Base-by-base conservation (phyloP, 2,888 invertebrate genomes). In the Rhimphoctona megacephalus region DNA sequence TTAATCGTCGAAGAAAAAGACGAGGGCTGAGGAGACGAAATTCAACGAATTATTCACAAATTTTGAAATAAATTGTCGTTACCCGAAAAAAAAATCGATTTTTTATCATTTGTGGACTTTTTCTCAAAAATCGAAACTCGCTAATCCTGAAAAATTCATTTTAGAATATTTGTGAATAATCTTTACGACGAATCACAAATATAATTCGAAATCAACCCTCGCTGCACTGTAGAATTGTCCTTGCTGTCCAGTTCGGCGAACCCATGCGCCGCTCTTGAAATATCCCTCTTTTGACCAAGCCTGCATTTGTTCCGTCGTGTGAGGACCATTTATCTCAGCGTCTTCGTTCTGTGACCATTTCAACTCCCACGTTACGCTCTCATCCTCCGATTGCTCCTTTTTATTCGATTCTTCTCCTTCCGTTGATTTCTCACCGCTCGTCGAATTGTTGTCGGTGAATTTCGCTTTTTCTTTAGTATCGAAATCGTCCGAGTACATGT, bases 401-500 rank as follows among this genome's bases (percentile, higher is more conserved):
- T 49, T 90, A 64, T 39, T 39, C 7, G 92, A 91, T 9, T 92
- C 91, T 5, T 88, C 85, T 14, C 36, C 67, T n/a, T 83, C 66
- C 22, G 83, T 79, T 17, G 87, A 39, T 11, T 83, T 79, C 11
- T 25, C 36, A 4, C 91, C 89, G 46, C 88, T 64, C 72, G 82
- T 87, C 83, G 88, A 92, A 8, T 89, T 89, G 77, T 86, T 86
- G 85, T 92, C 88, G 67, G 90, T 90, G 77, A 95, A 92, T 88
- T 95, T 95, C 74, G 95, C 94, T 89, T 97, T 96, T 92, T 97
- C 97, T 93, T 97, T 97, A 85, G 95, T 95, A 93, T 97, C 97
- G 95, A 98, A 98, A 94, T 98, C 98, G 95, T 99, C 99, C 2
- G 98, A 96, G 95, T 98, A 99, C 98, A 99, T 99, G 93, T 99